Base-by-base conservation (phyloP, 1,140 invertebrate genomes). In the Trichonephila clavipes region DNA sequence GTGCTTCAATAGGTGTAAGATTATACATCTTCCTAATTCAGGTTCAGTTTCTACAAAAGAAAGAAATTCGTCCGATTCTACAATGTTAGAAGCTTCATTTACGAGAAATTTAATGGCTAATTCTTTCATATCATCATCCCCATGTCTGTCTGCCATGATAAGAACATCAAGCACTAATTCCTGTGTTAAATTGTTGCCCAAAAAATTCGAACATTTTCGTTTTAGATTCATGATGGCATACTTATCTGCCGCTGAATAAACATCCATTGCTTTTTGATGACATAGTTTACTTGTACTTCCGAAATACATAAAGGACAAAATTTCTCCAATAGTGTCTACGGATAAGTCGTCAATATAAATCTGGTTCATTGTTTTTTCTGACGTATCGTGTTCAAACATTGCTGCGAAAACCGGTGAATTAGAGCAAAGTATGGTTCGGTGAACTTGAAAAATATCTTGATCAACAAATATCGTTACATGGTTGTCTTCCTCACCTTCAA, bases 231-330 rank as follows among this genome's bases (percentile, higher is more conserved):
- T 87, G 16, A 94, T 88, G 64, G 94, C 77, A 81, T 94, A 85
- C 94, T 95, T 94, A 72, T 92, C 94, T 34, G 88, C 93, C 94
- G 94, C 94, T 21, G 66, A 21, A 21, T 94, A 86, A 40, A 94
- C 40, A 34, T 94, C 94, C 18, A 72, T 66, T 8, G 86, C 91
- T 59, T 62, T 87, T 51, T 94, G 62, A 34, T 16, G 44, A 16
- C 21, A 58, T 3, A 92, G 14, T n/a, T 86, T 44, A 34, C 90
- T 87, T 28, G 64, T 86, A 40, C 61, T 69, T 19, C 87, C 86
- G 69, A 85, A 86, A 69, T 94, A 94, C 59, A 94, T 64, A 59
- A 69, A 94, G 24, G 51, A 83, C 3, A 94, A 16, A 1, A 94
- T 94, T 86, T 94, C 87, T 58, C 82, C 77, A 28, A 94, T 8